Percentiles rank a stretch among this genome's conserved stretches.
These are phyloP conservation scores for Vimba vimba DNA, from an alignment of 2,113 vertebrate genomes.

Conservation along the genomic window DNA sequence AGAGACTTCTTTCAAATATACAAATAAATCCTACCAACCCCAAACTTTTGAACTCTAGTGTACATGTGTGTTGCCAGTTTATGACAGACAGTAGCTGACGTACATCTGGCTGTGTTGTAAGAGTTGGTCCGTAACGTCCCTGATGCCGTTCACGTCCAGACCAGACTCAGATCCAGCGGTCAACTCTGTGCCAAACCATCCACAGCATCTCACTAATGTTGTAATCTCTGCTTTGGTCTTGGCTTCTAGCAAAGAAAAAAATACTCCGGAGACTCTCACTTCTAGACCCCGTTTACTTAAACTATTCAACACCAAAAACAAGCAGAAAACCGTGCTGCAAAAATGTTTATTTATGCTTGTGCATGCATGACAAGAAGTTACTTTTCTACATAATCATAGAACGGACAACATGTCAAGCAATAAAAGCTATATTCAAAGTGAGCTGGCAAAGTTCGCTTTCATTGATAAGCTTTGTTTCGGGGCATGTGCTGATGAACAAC, in stretches of 20 bases:
- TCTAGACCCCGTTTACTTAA: neutral
- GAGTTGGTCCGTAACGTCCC: neutral
- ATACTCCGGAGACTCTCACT: neutral
- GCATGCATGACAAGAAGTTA: neutral
- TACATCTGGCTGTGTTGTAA: neutral
- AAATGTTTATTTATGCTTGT: neutral
- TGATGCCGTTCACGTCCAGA: neutral
- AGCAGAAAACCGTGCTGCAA: neutral
- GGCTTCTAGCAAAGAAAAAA: neutral
- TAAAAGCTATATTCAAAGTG: neutral
- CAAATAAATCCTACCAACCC: neutral
- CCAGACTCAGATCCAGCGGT: neutral
- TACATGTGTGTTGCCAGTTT: neutral
- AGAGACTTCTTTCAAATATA: neutral
- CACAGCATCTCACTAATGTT: slow-evolving; percentile 15
- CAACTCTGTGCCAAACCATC: neutral
- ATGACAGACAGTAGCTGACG: slow-evolving; percentile 5
- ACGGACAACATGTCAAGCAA: neutral
- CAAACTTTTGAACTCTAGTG: neutral
- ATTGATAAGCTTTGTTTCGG: neutral
- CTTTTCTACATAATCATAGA: too few relatives aligned
- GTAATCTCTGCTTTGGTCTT: slow-evolving; percentile 16
- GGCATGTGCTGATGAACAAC: neutral
- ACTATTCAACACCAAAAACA: neutral
- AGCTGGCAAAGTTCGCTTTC: neutral